Evolutionary conservation across 1,140 invertebrate species (phyloP), one percentile per base, ranked within the genome.

Genomic region (Drusus annulatus): DNA sequence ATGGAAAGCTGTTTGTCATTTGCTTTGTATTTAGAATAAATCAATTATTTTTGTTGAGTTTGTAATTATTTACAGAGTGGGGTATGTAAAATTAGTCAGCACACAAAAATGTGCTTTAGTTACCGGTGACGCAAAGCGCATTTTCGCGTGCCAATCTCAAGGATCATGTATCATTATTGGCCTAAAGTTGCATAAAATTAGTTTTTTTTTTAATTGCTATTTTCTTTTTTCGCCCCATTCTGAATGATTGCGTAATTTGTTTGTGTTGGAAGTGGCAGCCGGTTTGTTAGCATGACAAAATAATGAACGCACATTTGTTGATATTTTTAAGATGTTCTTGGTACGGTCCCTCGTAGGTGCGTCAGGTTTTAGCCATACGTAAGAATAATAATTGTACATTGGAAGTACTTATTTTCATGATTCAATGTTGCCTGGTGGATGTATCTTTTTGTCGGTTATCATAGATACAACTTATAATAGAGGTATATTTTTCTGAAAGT

Each of bases 231-330:
- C 56, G 6, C 56, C 56, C 56, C 56, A 60, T 60, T 60, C 56
- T 23, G 56, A 21, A 23, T 23, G 56, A 5, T 60, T 60, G 56
- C 19, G 56, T 60, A 16, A 21, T 21, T 16, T 21, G n/a, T 28
- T 25, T 16, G 21, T 2, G n/a, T 65, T n/a, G 1, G 28, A 65
- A 65, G 16, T 16, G 68, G 68, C 68, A 71, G 45, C 8, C 21
- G 45, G 25, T 65, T 65, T 28, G n/a, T 65, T 65, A 31, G 62
- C 31, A 65, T 65, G 28, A 65, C 21, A 28, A 65, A 65, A 28
- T 25, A 65, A 71, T 50, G 16, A 50, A 71, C 68, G 68, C 68
- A 71, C 68, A 71, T 71, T 71, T 71, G 68, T 71, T 71, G 68
- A 71, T 71, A 71, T 52, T 71, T 71, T 71, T 51, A 69, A 71